These are phyloP conservation scores for Erebia palarica DNA, from an alignment of 2,888 invertebrate genomes.

Conservation along the genomic window DNA sequence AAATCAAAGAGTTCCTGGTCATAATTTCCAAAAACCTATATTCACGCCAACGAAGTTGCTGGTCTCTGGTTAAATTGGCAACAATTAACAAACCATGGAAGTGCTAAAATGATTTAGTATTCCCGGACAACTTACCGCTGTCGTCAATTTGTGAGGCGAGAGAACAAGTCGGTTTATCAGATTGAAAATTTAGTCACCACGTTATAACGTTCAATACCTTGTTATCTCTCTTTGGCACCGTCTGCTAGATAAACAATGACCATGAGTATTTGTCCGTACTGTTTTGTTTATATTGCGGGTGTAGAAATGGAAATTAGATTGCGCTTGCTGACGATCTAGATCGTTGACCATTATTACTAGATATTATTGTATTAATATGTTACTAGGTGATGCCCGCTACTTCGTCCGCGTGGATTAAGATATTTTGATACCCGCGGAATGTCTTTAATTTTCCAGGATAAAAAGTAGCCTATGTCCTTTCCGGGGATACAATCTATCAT, in stretches of 20 bases:
- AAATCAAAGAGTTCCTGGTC: no score
- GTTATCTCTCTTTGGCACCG: slow-evolving; percentile 14
- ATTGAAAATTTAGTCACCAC: slow-evolving; percentile 5
- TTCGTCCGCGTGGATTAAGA: no score
- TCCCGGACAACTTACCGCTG: not conserved
- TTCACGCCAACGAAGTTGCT: no score
- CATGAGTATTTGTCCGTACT: not conserved
- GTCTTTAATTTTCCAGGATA: no score
- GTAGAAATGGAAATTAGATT: not conserved
- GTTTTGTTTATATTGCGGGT: slow-evolving; percentile 7
- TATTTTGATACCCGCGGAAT: no score
- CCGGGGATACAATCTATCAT: no score
- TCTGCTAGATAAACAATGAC: slow-evolving; percentile 7
- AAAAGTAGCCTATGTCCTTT: no score
- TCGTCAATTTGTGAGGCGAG: not conserved
- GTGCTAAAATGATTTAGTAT: not conserved
- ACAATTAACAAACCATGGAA: not conserved
- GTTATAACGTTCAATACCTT: slow-evolving; percentile 27
- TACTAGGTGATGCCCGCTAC: no score
- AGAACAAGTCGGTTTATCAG: slow-evolving; percentile 12
- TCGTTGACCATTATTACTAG: no score
- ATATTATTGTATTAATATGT: no score
- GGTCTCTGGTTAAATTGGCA: not conserved
- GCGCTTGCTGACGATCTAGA: not conserved
- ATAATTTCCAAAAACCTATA: no score